Evolutionary conservation across 2,888 invertebrate species (phyloP).

Genomic region (Metopia argyrocephala): DNA sequence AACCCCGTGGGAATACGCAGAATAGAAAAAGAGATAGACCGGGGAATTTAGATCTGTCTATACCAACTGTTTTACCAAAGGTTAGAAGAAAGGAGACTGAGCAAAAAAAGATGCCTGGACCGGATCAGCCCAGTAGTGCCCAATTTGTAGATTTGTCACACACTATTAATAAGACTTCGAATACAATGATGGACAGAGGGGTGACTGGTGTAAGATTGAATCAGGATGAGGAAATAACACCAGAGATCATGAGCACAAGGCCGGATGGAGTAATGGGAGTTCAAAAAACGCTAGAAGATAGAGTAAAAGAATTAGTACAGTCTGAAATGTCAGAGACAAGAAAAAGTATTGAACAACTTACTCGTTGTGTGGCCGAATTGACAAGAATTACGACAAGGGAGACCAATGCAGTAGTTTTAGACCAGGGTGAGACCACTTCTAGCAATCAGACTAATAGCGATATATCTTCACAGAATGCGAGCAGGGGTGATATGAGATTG

Average conservation of each 20-base stretch:
- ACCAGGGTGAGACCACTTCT: not conserved
- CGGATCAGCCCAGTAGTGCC: no score
- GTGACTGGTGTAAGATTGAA: not conserved
- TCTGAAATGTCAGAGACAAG: not conserved
- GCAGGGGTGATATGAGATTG: not conserved
- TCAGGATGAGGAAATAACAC: not conserved
- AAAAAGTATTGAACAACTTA: not conserved
- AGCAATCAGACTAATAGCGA: not conserved
- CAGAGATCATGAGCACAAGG: not conserved
- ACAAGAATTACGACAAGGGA: not conserved
- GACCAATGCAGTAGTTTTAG: not conserved
- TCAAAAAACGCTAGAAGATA: not conserved
- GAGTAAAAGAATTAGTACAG: not conserved
- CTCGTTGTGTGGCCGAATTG: not conserved
- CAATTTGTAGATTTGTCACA: no score
- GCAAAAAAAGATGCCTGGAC: no score
- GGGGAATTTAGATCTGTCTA: no score
- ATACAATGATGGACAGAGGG: no score
- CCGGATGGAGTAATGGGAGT: not conserved
- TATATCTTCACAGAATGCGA: not conserved
- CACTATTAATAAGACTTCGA: no score
- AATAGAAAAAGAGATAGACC: no score
- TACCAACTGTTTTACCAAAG: no score
- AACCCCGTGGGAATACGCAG: no score
- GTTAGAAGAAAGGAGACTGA: no score